These are phyloP conservation scores for Morone saxatilis DNA, from an alignment of 2,113 vertebrate genomes.

Conservation along the genomic window DNA sequence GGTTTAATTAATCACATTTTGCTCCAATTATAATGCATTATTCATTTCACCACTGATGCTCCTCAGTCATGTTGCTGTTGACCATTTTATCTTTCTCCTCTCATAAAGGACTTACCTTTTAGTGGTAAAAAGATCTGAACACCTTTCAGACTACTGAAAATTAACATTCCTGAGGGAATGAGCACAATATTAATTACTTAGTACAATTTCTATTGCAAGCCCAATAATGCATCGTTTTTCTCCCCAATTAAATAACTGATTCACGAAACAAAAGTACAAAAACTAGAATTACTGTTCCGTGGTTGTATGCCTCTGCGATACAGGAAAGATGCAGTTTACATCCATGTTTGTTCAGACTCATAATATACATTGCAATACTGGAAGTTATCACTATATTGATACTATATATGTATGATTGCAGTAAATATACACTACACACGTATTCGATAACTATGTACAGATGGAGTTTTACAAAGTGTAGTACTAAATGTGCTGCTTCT, in stretches of 20 bases:
- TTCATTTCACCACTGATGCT: background rate
- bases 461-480: too few relatives aligned
- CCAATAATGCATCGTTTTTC: background rate
- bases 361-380: too few relatives aligned
- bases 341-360: too few relatives aligned
- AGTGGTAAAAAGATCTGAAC: background rate
- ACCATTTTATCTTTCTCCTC: background rate
- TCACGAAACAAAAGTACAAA: background rate
- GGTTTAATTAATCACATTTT: background rate
- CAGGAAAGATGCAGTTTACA: too few relatives aligned
- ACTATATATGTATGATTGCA: too few relatives aligned
- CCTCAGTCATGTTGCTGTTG: background rate
- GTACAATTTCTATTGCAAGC: background rate
- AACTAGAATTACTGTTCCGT: too few relatives aligned
- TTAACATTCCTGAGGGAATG: background rate
- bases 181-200: background rate
- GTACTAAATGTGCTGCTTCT: too few relatives aligned
- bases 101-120: background rate
- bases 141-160: background rate
- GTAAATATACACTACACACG: too few relatives aligned
- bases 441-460: too few relatives aligned
- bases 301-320: too few relatives aligned
- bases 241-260: background rate
- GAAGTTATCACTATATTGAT: too few relatives aligned
- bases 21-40: conserved; percentile 6